Conservation (phyloP, 1,140 invertebrate species). For the Triops longicaudatus region DNA sequence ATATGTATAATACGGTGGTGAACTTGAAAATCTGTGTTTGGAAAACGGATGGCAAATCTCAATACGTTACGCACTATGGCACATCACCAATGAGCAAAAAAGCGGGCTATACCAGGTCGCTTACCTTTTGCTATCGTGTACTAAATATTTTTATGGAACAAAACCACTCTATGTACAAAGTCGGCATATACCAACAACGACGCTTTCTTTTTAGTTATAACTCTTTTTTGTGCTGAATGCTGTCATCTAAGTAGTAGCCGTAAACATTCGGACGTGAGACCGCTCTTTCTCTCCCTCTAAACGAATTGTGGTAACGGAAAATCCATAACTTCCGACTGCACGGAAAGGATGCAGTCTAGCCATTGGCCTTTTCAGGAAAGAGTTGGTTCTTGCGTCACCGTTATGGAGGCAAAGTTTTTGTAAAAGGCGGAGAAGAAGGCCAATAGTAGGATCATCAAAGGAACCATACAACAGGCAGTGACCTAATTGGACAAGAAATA, state of each 20-base stretch:
- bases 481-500: constrained; percentile 33
- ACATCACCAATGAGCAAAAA: constrained; percentile 10
- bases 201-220: background rate
- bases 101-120: background rate
- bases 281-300: background rate
- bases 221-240: constrained; percentile 4
- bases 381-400: constrained; percentile 35
- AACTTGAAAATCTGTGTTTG: background rate
- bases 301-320: background rate
- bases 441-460: constrained; percentile 41
- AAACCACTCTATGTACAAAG: background rate
- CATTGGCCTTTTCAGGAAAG: background rate
- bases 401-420: constrained; percentile 39
- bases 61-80: constrained; percentile 2
- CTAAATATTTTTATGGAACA: background rate
- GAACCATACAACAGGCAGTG: constrained; percentile 41
- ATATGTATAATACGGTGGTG: background rate
- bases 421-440: constrained; percentile 41
- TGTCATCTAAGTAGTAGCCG: background rate
- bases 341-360: background rate
- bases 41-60: background rate
- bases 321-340: background rate
- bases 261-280: background rate
- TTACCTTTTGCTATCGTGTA: background rate
- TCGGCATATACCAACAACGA: background rate